These are phyloP conservation scores for Onychostoma macrolepis DNA, from an alignment of 2,113 vertebrate genomes.

Conservation along the genomic window DNA sequence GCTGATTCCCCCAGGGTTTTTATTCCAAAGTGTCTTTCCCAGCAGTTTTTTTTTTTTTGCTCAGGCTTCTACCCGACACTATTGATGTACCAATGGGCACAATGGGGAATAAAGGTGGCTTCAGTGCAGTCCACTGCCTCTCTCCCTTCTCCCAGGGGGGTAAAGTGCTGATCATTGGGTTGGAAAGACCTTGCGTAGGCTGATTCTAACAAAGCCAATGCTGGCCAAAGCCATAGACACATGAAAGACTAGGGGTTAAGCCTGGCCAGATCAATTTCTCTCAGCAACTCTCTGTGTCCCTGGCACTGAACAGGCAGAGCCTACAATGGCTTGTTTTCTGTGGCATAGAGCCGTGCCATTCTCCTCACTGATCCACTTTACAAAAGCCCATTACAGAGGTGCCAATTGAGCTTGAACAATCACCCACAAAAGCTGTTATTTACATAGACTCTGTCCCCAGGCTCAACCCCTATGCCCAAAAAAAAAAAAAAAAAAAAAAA, in stretches of 20 bases:
- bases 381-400: constrained; percentile 69
- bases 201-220: constrained; percentile 66
- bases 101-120: constrained; percentile 43
- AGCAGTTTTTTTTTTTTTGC: constrained; percentile 53
- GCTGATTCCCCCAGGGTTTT: constrained; percentile 43
- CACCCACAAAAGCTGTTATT: constrained; percentile 66
- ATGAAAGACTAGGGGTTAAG: constrained; percentile 63
- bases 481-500: constrained; percentile 4
- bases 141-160: constrained; percentile 54
- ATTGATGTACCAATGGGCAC: constrained; percentile 48
- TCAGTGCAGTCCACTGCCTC: constrained; percentile 50
- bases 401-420: constrained; percentile 73
- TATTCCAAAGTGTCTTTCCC: constrained; percentile 54
- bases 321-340: constrained; percentile 66
- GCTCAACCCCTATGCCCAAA: constrained; percentile 20
- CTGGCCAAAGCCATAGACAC: constrained; percentile 53
- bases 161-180: constrained; percentile 75
- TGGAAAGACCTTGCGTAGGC: constrained; percentile 70
- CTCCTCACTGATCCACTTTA: constrained; percentile 67
- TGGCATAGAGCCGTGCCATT: constrained; percentile 66
- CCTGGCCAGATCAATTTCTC: constrained; percentile 67
- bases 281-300: constrained; percentile 63
- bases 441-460: constrained; percentile 57
- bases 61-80: constrained; percentile 35
- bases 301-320: constrained; percentile 51